These are phyloP conservation scores for Trissoscelio sp. DNA, from an alignment of 2,888 invertebrate species.

Conservation along the genomic window DNA sequence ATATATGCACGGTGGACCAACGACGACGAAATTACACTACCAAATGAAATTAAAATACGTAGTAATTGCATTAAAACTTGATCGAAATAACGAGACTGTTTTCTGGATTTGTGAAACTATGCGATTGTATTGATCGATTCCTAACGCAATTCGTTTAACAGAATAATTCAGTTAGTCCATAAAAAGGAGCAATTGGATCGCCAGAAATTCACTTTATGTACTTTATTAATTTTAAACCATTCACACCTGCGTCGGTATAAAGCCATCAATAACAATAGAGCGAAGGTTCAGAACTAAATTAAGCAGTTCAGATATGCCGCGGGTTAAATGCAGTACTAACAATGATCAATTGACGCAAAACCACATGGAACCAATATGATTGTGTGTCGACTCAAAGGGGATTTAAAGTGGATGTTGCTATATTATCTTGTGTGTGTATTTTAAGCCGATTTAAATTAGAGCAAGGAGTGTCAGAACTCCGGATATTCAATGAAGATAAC, in stretches of 20 bases:
- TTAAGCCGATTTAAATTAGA: constrained; percentile 18
- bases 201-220: not conserved
- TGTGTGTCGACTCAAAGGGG: not conserved
- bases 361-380: constrained; percentile 22
- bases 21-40: not conserved
- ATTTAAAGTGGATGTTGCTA: constrained; percentile 19
- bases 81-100: constrained; percentile 4
- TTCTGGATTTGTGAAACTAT: constrained; percentile 8
- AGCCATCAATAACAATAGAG: not conserved
- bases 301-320: not conserved
- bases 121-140: constrained; percentile 11
- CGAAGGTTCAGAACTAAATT: constrained; percentile 12
- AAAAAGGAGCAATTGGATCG: not conserved
- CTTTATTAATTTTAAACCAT: not conserved
- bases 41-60: constrained; percentile 4
- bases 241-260: not conserved
- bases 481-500: constrained; percentile 3
- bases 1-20: not conserved
- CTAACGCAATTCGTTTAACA: constrained; percentile 2
- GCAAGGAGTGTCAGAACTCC: not conserved
- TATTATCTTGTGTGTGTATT: constrained; percentile 6
- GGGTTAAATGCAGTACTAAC: constrained; percentile 26
- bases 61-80: not conserved
- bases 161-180: not conserved
- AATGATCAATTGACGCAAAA: constrained; percentile 16